Evolutionary conservation across 2,888 invertebrate genomes (phyloP).

Genomic region (Caenorhabditis sulstoni): DNA sequence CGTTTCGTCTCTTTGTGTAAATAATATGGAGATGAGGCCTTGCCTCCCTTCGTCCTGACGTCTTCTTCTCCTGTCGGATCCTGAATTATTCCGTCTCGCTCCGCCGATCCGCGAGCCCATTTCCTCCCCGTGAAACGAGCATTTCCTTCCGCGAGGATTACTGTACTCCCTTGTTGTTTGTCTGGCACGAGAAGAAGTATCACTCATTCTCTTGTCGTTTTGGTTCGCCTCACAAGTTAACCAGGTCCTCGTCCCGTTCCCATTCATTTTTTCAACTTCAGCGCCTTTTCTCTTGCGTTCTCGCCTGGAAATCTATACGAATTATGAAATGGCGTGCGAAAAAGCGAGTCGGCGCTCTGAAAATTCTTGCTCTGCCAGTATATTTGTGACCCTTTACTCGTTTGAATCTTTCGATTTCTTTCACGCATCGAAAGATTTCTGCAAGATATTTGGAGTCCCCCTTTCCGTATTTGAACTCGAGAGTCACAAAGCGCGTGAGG

Average conservation of each 20-base stretch:
- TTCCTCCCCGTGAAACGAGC: background rate
- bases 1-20: background rate
- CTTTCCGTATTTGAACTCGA: background rate
- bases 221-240: background rate
- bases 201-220: slow-evolving; percentile 16
- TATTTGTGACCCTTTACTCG: background rate
- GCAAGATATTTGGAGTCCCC: too few relatives aligned
- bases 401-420: background rate
- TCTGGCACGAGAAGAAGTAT: slow-evolving; percentile 27
- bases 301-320: slow-evolving; percentile 29
- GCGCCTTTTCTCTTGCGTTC: slow-evolving; percentile 7
- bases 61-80: background rate
- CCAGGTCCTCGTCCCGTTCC: background rate
- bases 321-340: slow-evolving; percentile 22
- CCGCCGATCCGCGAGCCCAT: background rate
- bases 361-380: too few relatives aligned
- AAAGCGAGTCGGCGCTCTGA: background rate
- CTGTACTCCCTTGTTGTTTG: slow-evolving; percentile 22
- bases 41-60: background rate
- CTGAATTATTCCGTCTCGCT: slow-evolving; percentile 2
- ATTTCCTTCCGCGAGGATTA: slow-evolving; percentile 9
- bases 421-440: background rate
- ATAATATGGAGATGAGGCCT: background rate
- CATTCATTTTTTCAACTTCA: slow-evolving; percentile 13
- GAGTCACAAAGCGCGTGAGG: too few relatives aligned